phyloP scores from a whole-genome alignment of 35 echinoderm and acorn worm species.

The Stichopus chloronotus region DNA sequence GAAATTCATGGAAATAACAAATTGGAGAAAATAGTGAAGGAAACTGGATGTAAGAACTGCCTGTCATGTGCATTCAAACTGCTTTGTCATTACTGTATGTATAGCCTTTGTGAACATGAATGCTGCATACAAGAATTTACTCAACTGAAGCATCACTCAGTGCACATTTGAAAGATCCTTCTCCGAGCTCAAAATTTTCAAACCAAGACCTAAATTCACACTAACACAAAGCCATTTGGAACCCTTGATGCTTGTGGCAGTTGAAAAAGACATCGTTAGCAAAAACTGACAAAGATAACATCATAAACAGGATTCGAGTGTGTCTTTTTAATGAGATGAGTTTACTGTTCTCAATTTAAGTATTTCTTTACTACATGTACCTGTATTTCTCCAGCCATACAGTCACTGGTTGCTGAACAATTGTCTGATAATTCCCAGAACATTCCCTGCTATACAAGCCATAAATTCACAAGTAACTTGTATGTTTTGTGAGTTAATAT shows the following conservation, averaged over 20 bases:
- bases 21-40: background rate
- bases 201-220: background rate
- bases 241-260: background rate
- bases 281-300: background rate
- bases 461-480: too few species aligned
- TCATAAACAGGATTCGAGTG: background rate
- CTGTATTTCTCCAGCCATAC: slow-evolving; percentile 10
- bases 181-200: background rate
- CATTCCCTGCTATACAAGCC: background rate
- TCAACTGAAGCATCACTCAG: background rate
- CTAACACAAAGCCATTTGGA: slow-evolving; percentile 10
- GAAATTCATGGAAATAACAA: background rate
- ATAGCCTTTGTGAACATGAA: background rate
- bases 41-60: background rate
- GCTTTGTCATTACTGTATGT: background rate
- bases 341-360: background rate
- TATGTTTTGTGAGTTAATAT: too few species aligned
- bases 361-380: background rate
- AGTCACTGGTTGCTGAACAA: background rate
- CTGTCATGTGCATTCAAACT: slow-evolving; percentile 1
- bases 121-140: background rate
- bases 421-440: slow-evolving; percentile 15
- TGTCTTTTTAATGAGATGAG: background rate
- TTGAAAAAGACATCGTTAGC: background rate
- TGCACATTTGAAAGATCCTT: background rate